phyloP scores from a whole-genome alignment of 2,113 vertebrate genomes.

The Damaliscus lunatus region DNA sequence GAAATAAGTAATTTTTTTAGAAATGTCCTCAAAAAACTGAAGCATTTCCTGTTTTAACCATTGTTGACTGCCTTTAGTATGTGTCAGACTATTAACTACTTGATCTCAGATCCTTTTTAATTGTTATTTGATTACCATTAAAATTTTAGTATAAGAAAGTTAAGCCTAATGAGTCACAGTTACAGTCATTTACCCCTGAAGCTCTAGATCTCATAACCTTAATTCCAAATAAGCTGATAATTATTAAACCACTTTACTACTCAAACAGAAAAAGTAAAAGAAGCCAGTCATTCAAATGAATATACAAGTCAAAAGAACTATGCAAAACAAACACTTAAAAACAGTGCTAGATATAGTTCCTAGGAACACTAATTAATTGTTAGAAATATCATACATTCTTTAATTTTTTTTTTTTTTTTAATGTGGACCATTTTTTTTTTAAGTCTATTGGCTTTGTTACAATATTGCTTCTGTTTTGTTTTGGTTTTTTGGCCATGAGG shows the following conservation, averaged over 20 bases:
- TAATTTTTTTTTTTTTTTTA: background rate
- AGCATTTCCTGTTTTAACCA: background rate
- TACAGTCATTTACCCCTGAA: background rate
- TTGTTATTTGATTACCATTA: background rate
- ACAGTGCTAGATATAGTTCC: background rate
- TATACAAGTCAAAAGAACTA: background rate
- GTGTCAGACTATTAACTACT: background rate
- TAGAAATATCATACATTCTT: background rate
- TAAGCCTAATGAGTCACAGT: background rate
- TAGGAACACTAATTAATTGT: background rate
- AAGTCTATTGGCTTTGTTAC: background rate
- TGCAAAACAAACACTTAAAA: background rate
- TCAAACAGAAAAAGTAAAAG: constrained; percentile 13
- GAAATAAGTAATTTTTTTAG: constrained; percentile 29
- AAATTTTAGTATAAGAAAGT: background rate
- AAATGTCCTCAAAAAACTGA: background rate
- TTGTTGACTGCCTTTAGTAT: background rate
- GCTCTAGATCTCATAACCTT: background rate
- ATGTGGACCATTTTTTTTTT: background rate
- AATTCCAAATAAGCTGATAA: background rate
- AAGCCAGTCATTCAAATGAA: background rate
- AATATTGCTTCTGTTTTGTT: background rate
- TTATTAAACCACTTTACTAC: constrained; percentile 6
- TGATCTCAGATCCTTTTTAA: background rate
- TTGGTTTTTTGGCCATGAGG: background rate